Evolutionary conservation across 2,113 vertebrate genomes (phyloP).

Genomic region (Chamaetylas fuelleborni): DNA sequence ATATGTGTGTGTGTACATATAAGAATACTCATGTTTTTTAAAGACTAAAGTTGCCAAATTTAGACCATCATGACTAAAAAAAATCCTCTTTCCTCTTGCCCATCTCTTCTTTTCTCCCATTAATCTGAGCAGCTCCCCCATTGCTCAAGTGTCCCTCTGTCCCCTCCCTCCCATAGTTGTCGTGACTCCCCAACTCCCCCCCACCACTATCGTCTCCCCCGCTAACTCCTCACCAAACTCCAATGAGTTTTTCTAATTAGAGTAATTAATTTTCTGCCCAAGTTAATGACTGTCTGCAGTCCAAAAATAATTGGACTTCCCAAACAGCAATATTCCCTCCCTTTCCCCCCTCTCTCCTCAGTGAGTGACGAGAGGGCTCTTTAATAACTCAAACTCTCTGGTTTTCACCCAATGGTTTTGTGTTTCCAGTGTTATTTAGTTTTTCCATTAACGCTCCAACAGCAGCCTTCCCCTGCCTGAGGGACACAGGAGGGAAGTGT

Average conservation of each 20-base stretch:
- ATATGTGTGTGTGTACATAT: background rate
- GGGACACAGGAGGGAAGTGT: background rate
- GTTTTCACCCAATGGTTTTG: conserved; percentile 58
- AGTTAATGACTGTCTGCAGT: conserved; percentile 81
- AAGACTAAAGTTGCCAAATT: background rate
- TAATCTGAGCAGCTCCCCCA: conserved; percentile 3
- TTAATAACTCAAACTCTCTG: conserved; percentile 75
- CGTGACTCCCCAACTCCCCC: background rate
- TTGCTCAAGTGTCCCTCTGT: accelerated
- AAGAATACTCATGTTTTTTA: background rate
- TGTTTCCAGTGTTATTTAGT: conserved; percentile 67
- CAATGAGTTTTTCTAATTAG: conserved; percentile 82
- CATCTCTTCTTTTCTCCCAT: background rate
- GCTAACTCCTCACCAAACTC: conserved; percentile 73
- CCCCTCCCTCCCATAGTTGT: background rate
- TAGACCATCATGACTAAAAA: conserved; percentile 2
- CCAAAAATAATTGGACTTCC: conserved; percentile 80
- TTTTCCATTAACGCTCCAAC: conserved; percentile 72
- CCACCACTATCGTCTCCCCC: conserved; percentile 33
- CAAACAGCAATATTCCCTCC: conserved; percentile 72
- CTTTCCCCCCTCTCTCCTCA: conserved; percentile 55
- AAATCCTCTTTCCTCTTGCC: background rate
- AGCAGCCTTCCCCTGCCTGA: background rate
- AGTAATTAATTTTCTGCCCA: conserved; percentile 84
- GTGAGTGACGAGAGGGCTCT: conserved; percentile 50